Evolutionary conservation across 1,140 invertebrate genomes (phyloP).

Genomic region (Drosophila jambulina): DNA sequence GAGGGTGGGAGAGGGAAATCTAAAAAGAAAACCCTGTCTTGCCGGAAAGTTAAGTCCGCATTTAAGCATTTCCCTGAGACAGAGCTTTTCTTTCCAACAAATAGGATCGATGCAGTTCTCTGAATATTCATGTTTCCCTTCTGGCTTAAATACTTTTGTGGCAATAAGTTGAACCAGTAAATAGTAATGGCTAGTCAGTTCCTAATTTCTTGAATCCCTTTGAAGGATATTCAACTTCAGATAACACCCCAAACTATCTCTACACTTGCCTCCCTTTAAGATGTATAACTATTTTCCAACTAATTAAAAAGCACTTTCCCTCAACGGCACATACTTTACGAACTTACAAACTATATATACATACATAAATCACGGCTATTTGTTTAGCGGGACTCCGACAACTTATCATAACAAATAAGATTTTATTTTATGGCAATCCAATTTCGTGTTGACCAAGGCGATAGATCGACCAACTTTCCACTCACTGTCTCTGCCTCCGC

Average conservation of each 20-base stretch:
- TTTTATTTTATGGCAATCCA: slow-evolving; percentile 32
- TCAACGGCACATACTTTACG: not conserved
- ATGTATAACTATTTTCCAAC: not conserved
- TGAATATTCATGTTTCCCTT: not conserved
- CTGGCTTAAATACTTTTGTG: no score
- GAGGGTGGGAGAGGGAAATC: not conserved
- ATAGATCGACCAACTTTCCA: slow-evolving; percentile 30
- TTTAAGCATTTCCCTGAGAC: not conserved
- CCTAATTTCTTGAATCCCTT: no score
- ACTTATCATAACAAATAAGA: slow-evolving; percentile 23
- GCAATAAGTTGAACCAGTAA: not conserved
- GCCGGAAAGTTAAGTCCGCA: not conserved
- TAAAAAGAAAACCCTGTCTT: not conserved
- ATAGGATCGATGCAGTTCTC: not conserved
- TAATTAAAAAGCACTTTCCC: slow-evolving; percentile 16
- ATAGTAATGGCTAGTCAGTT: not conserved
- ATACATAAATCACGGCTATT: slow-evolving; percentile 15
- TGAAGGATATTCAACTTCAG: no score
- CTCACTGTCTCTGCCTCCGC: not conserved
- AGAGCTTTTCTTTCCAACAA: not conserved
- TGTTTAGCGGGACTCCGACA: not conserved
- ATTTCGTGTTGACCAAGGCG: slow-evolving; percentile 21
- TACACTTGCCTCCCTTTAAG: not conserved
- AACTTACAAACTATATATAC: not conserved
- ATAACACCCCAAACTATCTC: not conserved